These are phyloP conservation scores for Otus sunia DNA, from an alignment of 2,113 vertebrate genomes.

Conservation along the genomic window DNA sequence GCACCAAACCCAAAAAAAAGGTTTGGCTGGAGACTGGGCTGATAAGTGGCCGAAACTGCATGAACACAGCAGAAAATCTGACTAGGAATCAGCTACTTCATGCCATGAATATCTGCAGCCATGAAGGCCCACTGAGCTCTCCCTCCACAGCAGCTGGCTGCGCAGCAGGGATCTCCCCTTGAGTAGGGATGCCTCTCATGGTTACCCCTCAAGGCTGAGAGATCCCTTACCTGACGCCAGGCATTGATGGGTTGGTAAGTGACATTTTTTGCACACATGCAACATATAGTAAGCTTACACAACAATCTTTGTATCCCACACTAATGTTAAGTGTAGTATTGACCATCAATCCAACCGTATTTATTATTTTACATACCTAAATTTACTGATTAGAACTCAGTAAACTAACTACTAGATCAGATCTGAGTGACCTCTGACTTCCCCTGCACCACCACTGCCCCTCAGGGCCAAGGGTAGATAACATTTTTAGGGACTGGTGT, in stretches of 20 bases:
- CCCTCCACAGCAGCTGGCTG: neutral
- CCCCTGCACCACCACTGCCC: neutral
- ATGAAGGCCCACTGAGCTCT: neutral
- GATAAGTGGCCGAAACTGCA: neutral
- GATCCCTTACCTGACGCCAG: neutral
- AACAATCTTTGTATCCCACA: neutral
- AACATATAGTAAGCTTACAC: neutral
- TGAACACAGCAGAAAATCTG: neutral
- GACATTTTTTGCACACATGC: neutral
- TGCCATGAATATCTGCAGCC: neutral
- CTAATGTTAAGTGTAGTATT: neutral
- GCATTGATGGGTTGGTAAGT: neutral
- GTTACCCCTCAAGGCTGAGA: neutral
- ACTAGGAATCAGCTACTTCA: neutral
- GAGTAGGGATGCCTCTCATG: neutral
- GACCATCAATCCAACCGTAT: neutral
- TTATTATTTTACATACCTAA: neutral
- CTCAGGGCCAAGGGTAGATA: neutral
- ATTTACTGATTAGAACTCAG: neutral
- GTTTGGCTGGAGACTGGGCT: neutral
- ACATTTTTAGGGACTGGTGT: neutral
- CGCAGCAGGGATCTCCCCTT: rapidly evolving
- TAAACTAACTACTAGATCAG: neutral
- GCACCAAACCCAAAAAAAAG: neutral
- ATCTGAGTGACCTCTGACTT: neutral